Evolutionary conservation across 1,140 invertebrate species (phyloP).

Genomic region (Danaus melanippus): DNA sequence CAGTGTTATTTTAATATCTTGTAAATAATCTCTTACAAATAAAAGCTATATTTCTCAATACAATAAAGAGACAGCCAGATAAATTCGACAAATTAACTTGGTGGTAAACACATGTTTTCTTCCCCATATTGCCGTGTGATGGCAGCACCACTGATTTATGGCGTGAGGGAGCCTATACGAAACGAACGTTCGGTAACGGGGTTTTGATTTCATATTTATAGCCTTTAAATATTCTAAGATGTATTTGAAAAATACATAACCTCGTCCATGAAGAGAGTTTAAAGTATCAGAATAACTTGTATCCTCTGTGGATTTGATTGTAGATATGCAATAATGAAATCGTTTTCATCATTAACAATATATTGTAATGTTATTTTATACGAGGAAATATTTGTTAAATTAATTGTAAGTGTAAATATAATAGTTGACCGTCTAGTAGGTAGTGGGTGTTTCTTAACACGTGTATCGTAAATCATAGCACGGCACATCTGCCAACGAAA

Average conservation of each 20-base stretch:
- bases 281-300: neutral
- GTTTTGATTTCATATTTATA: constrained; percentile 23
- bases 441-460: constrained; percentile 52
- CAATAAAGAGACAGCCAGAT: constrained; percentile 55
- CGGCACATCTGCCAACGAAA: constrained; percentile 67
- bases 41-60: constrained; percentile 62
- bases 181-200: constrained; percentile 36
- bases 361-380: too few species aligned
- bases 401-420: neutral
- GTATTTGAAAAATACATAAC: neutral
- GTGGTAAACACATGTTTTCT: constrained; percentile 67
- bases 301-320: too few species aligned
- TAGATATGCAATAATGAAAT: too few species aligned
- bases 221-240: constrained; percentile 7
- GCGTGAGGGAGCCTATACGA: constrained; percentile 26
- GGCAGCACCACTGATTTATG: constrained; percentile 65
- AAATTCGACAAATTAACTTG: constrained; percentile 69
- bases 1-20: too few species aligned
- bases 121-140: constrained; percentile 61
- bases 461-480: constrained; percentile 58
- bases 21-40: constrained; percentile 4
- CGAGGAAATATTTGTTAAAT: too few species aligned
- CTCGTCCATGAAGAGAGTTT: too few species aligned
- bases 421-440: constrained; percentile 35
- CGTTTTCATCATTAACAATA: too few species aligned